Base-by-base conservation (phyloP, 2,888 invertebrate species). In the Fragum whitleyi region DNA sequence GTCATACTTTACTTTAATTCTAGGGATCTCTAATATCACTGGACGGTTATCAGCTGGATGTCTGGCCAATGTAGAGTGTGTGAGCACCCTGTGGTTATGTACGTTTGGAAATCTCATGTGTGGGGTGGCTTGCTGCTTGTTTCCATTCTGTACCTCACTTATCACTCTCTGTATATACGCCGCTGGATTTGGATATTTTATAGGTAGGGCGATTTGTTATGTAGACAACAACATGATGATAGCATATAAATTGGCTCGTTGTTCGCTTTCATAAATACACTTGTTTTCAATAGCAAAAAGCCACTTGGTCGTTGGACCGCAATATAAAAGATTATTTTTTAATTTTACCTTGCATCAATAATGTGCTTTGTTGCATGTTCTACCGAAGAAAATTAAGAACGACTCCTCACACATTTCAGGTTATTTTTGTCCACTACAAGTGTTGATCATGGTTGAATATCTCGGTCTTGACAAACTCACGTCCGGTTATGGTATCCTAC, bases 381-480 rank as follows among this genome's bases (percentile, higher is more conserved):
- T n/a, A n/a, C n/a, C n/a, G n/a, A n/a, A n/a, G n/a, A n/a, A n/a
- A n/a, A n/a, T n/a, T n/a, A n/a, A n/a, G n/a, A n/a, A n/a, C n/a
- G n/a, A n/a, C n/a, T n/a, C n/a, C n/a, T n/a, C n/a, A n/a, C n/a
- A n/a, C 32, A 36, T 72, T 72, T 19, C 62, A 88, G 88, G 87
- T 23, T 87, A 85, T 68, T 86, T 83, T 67, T 77, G 82, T 26
- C 88, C 88, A 1, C 57, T 87, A 26, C 88, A 88, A 68, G 79
- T 87, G 21, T 53, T 88, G 1, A 83, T 86, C 29, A 73, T 86
- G 36, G 77, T 87, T 7, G 83, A 87, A n/a, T 83, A 83, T 55
- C 65, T 87, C 0, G 88, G 88, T 16, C n/a, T 87, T n/a, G 85
- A 87, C 6, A 82, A 85, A 14, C 78, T 88, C 2, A 83, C 87